Base-by-base conservation (phyloP, 2,113 vertebrate species). In the Silurus glanis region DNA sequence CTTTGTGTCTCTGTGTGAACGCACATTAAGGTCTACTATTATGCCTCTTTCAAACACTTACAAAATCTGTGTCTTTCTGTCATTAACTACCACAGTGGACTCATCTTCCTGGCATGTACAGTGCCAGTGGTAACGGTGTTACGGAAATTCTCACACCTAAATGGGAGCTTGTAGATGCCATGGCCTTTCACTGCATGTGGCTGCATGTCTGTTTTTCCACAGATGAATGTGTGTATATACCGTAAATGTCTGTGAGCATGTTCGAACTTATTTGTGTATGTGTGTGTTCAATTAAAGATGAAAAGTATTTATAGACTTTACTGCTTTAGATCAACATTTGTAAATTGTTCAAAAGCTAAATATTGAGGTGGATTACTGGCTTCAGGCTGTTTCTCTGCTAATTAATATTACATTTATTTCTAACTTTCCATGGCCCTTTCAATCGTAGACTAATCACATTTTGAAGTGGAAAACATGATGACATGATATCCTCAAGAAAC, bases 81-180 rank as follows among this genome's bases (percentile, higher is more conserved):
- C 53, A 79, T 66, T 80, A 58, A 53, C 53, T 45, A 67, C 45
- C 61, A 28, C 55, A 75, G 64, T 45, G 74, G 85, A 49, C 71
- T 81, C 71, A 53, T 74, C 67, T 84, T 71, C 90, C 80, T 85
- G 90, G 90, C 90, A 90, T 85, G 88, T 90, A 93, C 92, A 92
- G 91, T 91, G 85, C 82, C 80, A 90, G 6, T 88, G 83, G 37
- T 93, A 94, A 93, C 92, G 89, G 89, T 88, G 91, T 94, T 95
- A 94, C 76, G 78, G 86, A 91, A 94, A 94, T 94, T 93, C 93
- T 89, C 88, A 92, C 88, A 92, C 90, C 79, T 76, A 82, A 84
- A 62, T 74, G 10, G 85, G 91, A 89, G 93, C 93, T 94, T 95
- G 92, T 91, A 83, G 90, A 75, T 16, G 21, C 55, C 17, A 21